These are phyloP conservation scores for Ahaetulla prasina DNA, from an alignment of 2,113 vertebrate species.

Conservation along the genomic window DNA sequence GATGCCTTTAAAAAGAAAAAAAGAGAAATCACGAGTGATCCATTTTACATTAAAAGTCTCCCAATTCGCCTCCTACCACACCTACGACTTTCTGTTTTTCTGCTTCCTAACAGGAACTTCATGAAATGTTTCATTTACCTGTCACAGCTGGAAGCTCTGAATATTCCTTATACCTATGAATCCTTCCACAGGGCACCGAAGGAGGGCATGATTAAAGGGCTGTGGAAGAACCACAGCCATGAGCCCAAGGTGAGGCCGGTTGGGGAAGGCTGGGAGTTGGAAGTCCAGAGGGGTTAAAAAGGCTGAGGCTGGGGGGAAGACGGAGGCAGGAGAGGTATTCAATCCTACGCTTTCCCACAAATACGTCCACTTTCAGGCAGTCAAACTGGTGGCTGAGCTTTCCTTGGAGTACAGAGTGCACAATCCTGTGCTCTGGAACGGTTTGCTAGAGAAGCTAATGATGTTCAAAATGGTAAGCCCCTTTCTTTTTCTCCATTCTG, in stretches of 20 bases:
- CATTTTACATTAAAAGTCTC: background rate
- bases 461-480: constrained; percentile 82
- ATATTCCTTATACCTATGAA: constrained; percentile 89
- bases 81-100: background rate
- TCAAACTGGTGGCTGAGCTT: constrained; percentile 85
- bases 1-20: too few species aligned
- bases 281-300: background rate
- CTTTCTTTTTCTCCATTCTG: background rate
- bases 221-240: constrained; percentile 96
- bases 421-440: constrained; percentile 88
- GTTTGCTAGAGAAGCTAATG: constrained; percentile 88
- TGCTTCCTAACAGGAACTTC: constrained; percentile 74
- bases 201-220: constrained; percentile 93
- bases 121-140: constrained; percentile 87
- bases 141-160: constrained; percentile 85
- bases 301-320: background rate
- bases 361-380: constrained; percentile 72
- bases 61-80: background rate
- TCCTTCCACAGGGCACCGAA: constrained; percentile 89
- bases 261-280: background rate
- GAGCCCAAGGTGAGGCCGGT: constrained; percentile 78
- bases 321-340: too few species aligned
- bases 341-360: background rate
- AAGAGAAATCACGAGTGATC: background rate
- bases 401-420: constrained; percentile 88